These are phyloP conservation scores for Ataeniobius toweri DNA, from an alignment of 2,797 vertebrate species.

Conservation along the genomic window DNA sequence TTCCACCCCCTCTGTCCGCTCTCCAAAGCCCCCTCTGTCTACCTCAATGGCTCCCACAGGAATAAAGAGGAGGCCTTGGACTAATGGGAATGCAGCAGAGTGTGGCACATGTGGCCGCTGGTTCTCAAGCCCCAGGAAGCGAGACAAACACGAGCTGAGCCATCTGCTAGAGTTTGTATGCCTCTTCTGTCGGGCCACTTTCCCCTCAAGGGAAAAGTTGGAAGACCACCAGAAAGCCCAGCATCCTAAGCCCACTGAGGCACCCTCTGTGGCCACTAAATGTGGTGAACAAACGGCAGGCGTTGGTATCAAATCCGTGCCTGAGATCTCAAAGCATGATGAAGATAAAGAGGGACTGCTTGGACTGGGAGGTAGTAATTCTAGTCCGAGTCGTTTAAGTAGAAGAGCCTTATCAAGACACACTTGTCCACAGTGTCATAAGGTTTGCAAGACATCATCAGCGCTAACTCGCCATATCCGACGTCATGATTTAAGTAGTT, in stretches of 20 bases:
- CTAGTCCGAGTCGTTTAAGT: slow-evolving; percentile 76
- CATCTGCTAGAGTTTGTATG: slow-evolving; percentile 85
- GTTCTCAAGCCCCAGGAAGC: slow-evolving; percentile 85
- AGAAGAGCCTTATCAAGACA: slow-evolving; percentile 85
- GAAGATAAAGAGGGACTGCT: slow-evolving; percentile 68
- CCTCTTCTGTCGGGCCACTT: slow-evolving; percentile 79
- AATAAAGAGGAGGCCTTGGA: slow-evolving; percentile 79
- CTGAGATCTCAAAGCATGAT: slow-evolving; percentile 57
- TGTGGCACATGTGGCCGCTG: slow-evolving; percentile 87
- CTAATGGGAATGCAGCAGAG: slow-evolving; percentile 80
- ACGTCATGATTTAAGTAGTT: slow-evolving; percentile 83
- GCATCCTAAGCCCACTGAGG: slow-evolving; percentile 77
- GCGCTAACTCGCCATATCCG: slow-evolving; percentile 88
- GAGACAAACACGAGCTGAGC: slow-evolving; percentile 88
- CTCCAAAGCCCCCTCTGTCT: slow-evolving; percentile 69
- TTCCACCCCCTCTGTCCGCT: slow-evolving; percentile 50
- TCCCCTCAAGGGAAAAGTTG: slow-evolving; percentile 81
- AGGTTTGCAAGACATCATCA: slow-evolving; percentile 91
- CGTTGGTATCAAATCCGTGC: slow-evolving; percentile 50
- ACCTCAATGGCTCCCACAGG: slow-evolving; percentile 67
- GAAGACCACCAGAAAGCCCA: slow-evolving; percentile 84
- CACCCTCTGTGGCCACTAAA: slow-evolving; percentile 57
- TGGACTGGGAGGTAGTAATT: slow-evolving; percentile 35
- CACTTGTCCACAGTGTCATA: slow-evolving; percentile 86
- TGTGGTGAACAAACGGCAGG: slow-evolving; percentile 56